A percentile compares a stretch with the other conserved stretches of the same genome.
These are phyloP conservation scores for Clanis bilineata DNA, from an alignment of 2,888 invertebrate species.

Conservation along the genomic window DNA sequence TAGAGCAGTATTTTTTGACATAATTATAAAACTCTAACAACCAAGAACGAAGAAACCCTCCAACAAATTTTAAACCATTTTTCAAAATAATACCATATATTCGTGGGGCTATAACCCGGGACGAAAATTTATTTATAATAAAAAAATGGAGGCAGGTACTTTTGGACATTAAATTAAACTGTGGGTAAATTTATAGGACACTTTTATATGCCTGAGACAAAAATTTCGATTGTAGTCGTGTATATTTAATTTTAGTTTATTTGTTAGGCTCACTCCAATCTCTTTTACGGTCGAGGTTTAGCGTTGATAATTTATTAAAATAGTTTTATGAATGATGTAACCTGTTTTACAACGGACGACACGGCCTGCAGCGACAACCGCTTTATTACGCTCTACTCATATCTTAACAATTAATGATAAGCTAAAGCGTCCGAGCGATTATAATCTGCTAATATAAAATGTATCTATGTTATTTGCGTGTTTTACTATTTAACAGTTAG, in stretches of 20 bases:
- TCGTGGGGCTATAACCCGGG: slow-evolving; percentile 74
- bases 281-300: slow-evolving; percentile 75
- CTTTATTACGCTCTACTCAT: slow-evolving; percentile 40
- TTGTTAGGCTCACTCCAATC: slow-evolving; percentile 76
- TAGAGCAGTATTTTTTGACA: neutral
- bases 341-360: slow-evolving; percentile 50
- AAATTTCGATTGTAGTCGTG: slow-evolving; percentile 81
- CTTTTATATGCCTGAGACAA: slow-evolving; percentile 81
- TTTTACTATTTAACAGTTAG: neutral
- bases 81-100: slow-evolving; percentile 77
- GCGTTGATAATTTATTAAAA: slow-evolving; percentile 77
- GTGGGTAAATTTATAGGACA: slow-evolving; percentile 82
- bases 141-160: slow-evolving; percentile 78
- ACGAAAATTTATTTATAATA: slow-evolving; percentile 74
- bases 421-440: neutral
- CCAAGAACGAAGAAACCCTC: slow-evolving; percentile 41
- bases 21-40: slow-evolving; percentile 30
- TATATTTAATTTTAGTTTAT: slow-evolving; percentile 82
- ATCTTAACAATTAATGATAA: slow-evolving; percentile 10
- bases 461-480: neutral
- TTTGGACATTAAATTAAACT: slow-evolving; percentile 82
- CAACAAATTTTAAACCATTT: slow-evolving; percentile 75
- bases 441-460: neutral
- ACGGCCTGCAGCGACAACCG: slow-evolving; percentile 31
- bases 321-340: slow-evolving; percentile 78